These are phyloP conservation scores for Cryptocheilus praepositus DNA, from an alignment of 2,888 invertebrate genomes.

Conservation along the genomic window DNA sequence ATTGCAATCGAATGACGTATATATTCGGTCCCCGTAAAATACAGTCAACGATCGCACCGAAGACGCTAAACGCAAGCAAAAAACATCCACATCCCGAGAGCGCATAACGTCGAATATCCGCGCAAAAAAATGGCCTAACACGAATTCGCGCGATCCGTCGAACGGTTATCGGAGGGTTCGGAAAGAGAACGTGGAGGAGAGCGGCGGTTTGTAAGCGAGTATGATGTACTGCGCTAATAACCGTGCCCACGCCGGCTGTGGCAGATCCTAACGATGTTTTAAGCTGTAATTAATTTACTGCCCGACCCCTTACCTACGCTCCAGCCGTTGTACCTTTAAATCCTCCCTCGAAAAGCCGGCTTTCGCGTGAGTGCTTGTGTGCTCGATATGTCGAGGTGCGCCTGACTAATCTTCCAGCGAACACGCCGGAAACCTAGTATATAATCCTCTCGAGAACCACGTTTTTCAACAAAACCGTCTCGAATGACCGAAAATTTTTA, in stretches of 20 bases:
- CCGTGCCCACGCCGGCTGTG: constrained; percentile 62
- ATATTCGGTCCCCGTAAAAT: no score
- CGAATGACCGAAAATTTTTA: no score
- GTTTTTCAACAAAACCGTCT: no score
- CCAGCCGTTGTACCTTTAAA: constrained; percentile 51
- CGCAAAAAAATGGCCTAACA: constrained; percentile 21
- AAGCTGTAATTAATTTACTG: constrained; percentile 73
- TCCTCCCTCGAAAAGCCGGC: constrained; percentile 22
- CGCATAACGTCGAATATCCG: no score
- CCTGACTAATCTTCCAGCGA: no score
- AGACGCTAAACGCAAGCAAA: no score
- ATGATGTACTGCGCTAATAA: constrained; percentile 73
- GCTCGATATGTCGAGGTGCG: constrained; percentile 7
- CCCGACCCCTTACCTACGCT: constrained; percentile 56
- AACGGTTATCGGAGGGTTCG: constrained; percentile 13
- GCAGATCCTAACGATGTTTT: constrained; percentile 71
- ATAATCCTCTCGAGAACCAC: no score
- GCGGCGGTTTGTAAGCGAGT: constrained; percentile 40
- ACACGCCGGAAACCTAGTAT: no score
- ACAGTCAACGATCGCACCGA: no score
- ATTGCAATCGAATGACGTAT: no score
- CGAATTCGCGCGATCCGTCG: not conserved
- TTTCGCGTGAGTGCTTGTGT: constrained; percentile 8
- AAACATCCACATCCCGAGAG: no score
- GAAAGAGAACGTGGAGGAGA: constrained; percentile 16